phyloP scores from a whole-genome alignment of 1,140 invertebrate genomes.

The Calliphora vicina region DNA sequence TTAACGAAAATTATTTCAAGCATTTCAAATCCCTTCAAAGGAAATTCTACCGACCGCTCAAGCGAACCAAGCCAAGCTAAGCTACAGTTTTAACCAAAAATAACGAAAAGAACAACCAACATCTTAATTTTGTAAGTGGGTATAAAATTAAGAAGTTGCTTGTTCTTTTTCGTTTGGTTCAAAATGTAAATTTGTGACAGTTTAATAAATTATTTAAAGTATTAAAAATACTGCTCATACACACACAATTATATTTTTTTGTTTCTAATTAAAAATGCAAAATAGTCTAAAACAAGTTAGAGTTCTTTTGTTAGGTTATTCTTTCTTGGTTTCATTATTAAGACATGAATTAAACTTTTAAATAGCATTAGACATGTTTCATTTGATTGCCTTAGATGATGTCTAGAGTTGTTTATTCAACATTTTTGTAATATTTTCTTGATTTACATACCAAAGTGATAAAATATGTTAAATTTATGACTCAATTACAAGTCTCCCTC shows the following conservation, averaged over 20 bases:
- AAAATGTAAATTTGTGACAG: not conserved
- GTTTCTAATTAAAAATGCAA: constrained; percentile 21
- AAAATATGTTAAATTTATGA: not conserved
- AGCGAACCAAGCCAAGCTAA: too few species aligned
- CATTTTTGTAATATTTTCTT: too few species aligned
- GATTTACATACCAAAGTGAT: not conserved
- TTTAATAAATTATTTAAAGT: constrained; percentile 9
- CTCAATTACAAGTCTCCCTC: not conserved
- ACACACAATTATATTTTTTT: not conserved
- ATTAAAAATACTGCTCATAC: not conserved
- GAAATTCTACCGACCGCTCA: not conserved
- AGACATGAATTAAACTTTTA: not conserved
- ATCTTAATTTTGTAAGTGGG: too few species aligned
- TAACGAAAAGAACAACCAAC: too few species aligned
- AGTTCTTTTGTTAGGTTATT: not conserved
- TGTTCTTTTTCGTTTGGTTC: not conserved
- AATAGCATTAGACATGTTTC: not conserved
- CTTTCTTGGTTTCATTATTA: too few species aligned
- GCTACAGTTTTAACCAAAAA: too few species aligned
- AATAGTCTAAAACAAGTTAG: not conserved
- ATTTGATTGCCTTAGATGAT: not conserved
- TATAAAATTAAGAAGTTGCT: not conserved
- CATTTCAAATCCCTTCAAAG: constrained; percentile 19
- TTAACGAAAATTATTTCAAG: not conserved
- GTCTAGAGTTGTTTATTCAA: too few species aligned